Percentiles rank a stretch among this genome's conserved stretches.
These are phyloP conservation scores for Oconnorella tubifera DNA, from an alignment of 2,888 invertebrate genomes.

Conservation along the genomic window DNA sequence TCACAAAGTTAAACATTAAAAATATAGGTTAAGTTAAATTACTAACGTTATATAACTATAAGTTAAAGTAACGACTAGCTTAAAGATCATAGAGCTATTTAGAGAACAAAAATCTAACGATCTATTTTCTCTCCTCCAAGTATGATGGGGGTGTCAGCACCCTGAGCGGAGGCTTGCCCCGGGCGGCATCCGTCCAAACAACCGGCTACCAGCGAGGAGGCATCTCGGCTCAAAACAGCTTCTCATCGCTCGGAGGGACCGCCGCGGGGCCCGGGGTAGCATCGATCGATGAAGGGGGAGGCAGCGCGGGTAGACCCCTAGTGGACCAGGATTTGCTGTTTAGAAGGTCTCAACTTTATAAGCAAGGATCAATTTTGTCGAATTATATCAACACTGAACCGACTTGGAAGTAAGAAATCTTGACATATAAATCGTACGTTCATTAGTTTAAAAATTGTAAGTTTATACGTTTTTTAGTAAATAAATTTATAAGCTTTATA, in stretches of 20 bases:
- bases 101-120: no score
- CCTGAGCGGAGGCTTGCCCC: neutral
- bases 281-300: constrained; percentile 9
- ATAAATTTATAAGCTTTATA: no score
- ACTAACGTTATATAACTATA: no score
- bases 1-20: no score
- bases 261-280: neutral
- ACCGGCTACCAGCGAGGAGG: constrained; percentile 2
- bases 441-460: no score
- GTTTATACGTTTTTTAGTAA: no score
- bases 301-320: neutral
- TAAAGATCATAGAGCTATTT: no score
- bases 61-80: no score
- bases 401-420: constrained; percentile 36
- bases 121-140: no score
- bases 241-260: neutral
- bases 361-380: constrained; percentile 40
- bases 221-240: constrained; percentile 5
- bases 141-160: no score
- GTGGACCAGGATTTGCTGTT: neutral
- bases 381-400: constrained; percentile 39
- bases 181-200: neutral
- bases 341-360: constrained; percentile 21
- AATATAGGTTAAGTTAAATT: no score
- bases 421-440: no score